Conservation (phyloP, 2,797 vertebrate species). For the Linurgus olivaceus region DNA sequence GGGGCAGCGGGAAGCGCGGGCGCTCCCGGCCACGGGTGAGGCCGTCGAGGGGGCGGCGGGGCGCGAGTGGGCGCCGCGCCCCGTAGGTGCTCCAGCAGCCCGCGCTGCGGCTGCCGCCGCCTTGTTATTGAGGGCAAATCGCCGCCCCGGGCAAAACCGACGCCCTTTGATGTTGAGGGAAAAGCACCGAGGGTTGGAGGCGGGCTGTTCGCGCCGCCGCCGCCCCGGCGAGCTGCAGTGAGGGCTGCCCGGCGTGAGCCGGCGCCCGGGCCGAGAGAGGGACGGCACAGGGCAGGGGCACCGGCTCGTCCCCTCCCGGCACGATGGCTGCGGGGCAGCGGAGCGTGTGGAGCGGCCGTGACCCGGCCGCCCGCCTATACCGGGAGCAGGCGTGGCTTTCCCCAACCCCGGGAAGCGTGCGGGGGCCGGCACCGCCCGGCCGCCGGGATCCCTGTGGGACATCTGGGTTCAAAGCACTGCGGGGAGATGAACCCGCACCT, state of each 20-base stretch:
- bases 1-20: background rate
- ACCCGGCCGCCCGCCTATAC: background rate
- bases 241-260: background rate
- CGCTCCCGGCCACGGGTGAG: background rate
- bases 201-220: background rate
- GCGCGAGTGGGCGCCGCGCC: background rate
- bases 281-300: background rate
- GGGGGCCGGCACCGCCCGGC: background rate
- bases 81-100: background rate
- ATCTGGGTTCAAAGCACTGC: background rate
- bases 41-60: background rate
- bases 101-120: background rate
- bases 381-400: background rate
- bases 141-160: conserved; percentile 27
- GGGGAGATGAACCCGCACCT: background rate
- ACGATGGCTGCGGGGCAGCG: background rate
- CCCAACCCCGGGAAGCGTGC: background rate
- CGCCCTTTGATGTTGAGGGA: background rate
- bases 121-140: conserved; percentile 9
- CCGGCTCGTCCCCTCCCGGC: too few species aligned
- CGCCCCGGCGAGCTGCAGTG: background rate
- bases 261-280: background rate
- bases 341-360: background rate
- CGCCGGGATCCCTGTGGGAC: background rate
- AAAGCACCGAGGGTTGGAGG: background rate